Base-by-base conservation (phyloP, 1,140 invertebrate species). In the Drosophila orena region DNA sequence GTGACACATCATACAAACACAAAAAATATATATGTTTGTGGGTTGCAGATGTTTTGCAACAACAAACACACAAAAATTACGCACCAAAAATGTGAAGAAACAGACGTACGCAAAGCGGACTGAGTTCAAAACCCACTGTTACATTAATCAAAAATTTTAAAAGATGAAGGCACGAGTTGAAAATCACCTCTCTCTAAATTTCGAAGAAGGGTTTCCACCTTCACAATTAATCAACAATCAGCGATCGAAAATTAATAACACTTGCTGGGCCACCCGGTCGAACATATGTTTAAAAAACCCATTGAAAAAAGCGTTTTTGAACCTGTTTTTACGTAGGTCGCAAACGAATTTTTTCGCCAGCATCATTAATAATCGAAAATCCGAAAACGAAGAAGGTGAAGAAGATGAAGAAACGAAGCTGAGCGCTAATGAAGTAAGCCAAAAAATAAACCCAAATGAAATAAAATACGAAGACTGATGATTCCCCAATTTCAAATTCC, bases 401-500 rank as follows among this genome's bases (percentile, higher is more conserved):
- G 38, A 59, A 17, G 17, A 17, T 17, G 17, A 17, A 55, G 53
- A 74, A 74, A 65, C 65, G 72, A 68, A 76, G 66, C 81, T 57
- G 49, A 64, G 79, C 71, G 84, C 83, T 88, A 88, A 86, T 86
- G 83, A 86, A 86, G 83, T 83, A 73, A 88, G 58, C 64, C 60
- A 68, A 68, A 53, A 60, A 70, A 55, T 54, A 1, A 58, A 55
- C 22, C 44, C 58, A 46, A 50, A 61, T 34, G 37, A 60, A 65
- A 30, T 30, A 30, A 46, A 54, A 69, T 61, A 47, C 49, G 42
- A 56, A 64, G 76, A 79, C 83, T 57, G 79, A 88, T 86, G 84
- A 86, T 88, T 86, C 83, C 86, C 83, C 83, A 86, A 86, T 88
- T 86, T 79, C 83, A 86, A 86, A 86, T 86, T 86, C 76, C 72